These are phyloP conservation scores for Marcusenius ussheri DNA, from an alignment of 2,113 vertebrate species.

Conservation along the genomic window DNA sequence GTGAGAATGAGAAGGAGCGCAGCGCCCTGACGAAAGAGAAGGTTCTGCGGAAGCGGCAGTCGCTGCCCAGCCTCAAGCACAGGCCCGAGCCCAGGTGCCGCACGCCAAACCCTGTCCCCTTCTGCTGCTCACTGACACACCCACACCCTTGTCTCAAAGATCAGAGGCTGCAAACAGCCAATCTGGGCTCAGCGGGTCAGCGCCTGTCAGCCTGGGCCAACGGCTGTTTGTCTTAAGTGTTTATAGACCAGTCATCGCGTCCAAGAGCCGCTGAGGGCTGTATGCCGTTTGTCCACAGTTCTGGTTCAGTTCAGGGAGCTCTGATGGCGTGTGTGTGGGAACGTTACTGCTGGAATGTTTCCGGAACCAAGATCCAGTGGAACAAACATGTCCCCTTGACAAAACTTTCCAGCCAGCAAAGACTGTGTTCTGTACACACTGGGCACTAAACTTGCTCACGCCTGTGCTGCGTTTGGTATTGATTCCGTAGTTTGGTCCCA, in stretches of 20 bases:
- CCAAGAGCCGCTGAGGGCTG: not conserved
- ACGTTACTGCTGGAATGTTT: not conserved
- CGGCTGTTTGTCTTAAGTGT: not conserved
- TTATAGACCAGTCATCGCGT: not conserved
- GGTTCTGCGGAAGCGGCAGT: conserved; percentile 81
- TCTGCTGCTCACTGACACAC: not conserved
- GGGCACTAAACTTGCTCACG: not conserved
- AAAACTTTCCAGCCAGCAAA: not conserved
- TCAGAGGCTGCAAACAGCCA: not conserved
- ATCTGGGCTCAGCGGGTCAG: not conserved
- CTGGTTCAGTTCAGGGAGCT: not conserved
- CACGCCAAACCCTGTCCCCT: not conserved
- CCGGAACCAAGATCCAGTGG: not conserved
- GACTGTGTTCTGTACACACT: not conserved
- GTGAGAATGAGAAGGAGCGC: conserved; percentile 90
- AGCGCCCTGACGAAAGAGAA: conserved; percentile 76
- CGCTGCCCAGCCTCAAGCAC: conserved; percentile 63
- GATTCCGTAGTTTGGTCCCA: not conserved
- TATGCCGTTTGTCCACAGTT: not conserved
- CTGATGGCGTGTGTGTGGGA: not conserved
- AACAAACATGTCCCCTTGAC: not conserved
- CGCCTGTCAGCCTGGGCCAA: not conserved
- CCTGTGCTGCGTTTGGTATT: not conserved
- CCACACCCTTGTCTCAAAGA: not conserved
- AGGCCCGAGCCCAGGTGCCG: conserved; percentile 58